Conservation (phyloP, 1,140 invertebrate genomes). For the Pseudoatta argentina region DNA sequence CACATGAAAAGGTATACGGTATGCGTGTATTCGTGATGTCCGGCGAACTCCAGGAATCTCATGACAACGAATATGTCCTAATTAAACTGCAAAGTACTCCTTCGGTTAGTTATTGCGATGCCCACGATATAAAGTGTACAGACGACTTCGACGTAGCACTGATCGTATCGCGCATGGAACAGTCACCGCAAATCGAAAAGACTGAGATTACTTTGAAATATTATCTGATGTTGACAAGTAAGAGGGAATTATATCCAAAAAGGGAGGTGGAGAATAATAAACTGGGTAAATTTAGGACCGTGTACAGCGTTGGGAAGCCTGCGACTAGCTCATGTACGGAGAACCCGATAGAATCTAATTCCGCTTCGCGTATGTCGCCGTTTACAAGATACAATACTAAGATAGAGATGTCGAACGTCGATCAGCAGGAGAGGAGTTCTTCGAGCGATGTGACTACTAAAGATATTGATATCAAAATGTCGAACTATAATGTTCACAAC, state of each 20-base stretch:
- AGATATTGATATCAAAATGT: conserved; percentile 20
- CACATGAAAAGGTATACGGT: conserved; percentile 90
- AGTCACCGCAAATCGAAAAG: conserved; percentile 81
- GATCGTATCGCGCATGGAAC: conserved; percentile 88
- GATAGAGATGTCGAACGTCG: conserved; percentile 54
- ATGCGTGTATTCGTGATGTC: conserved; percentile 91
- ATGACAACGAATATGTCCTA: conserved; percentile 88
- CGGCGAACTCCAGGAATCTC: conserved; percentile 82
- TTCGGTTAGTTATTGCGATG: conserved; percentile 88
- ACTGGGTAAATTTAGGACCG: conserved; percentile 89
- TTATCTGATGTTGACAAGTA: conserved; percentile 91
- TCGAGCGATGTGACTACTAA: neutral
- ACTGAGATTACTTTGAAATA: conserved; percentile 90
- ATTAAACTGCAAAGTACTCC: conserved; percentile 88
- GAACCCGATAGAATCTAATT: conserved; percentile 78
- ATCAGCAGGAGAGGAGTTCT: conserved; percentile 15
- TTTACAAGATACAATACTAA: conserved; percentile 23
- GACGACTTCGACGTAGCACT: conserved; percentile 91
- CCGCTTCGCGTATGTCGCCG: conserved; percentile 65
- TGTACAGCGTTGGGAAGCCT: conserved; percentile 85
- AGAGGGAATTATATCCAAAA: conserved; percentile 91
- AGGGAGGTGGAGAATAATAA: conserved; percentile 88
- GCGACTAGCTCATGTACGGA: conserved; percentile 76
- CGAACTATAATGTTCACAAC: conserved; percentile 44
- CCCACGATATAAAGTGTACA: conserved; percentile 88